Conservation (phyloP, 1,140 invertebrate species). For the Drosophila auraria region DNA sequence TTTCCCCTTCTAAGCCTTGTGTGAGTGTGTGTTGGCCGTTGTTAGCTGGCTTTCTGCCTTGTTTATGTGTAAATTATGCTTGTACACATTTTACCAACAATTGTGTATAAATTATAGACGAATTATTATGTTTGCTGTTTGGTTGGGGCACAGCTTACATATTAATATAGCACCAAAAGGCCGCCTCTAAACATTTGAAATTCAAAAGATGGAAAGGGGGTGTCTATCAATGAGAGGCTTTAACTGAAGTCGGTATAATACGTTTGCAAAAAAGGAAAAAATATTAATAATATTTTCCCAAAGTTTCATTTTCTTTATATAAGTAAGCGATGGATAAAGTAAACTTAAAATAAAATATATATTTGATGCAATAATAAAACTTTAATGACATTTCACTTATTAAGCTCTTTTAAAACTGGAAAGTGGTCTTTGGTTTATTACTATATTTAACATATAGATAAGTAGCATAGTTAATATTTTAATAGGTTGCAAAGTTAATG, state of each 20-base stretch:
- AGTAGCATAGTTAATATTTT: not conserved
- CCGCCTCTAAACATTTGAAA: constrained; percentile 59
- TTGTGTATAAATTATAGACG: constrained; percentile 82
- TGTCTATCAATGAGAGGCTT: not conserved
- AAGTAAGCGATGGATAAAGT: not conserved
- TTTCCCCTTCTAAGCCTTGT: constrained; percentile 24
- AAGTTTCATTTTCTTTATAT: not conserved
- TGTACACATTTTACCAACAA: constrained; percentile 82
- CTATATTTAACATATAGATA: not conserved
- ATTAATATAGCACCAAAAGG: constrained; percentile 68
- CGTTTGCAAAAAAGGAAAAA: no score
- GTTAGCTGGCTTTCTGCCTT: constrained; percentile 53
- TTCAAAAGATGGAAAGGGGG: constrained; percentile 37
- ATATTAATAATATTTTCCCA: not conserved
- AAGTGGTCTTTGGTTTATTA: not conserved
- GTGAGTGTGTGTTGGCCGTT: constrained; percentile 57
- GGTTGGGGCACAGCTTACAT: constrained; percentile 53
- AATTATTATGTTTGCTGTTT: constrained; percentile 74
- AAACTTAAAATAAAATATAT: no score
- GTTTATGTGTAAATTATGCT: constrained; percentile 84
- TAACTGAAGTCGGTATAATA: no score
- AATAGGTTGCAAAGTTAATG: not conserved
- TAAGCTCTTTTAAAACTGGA: not conserved
- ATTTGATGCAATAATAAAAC: no score
- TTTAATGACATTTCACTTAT: not conserved